Base-by-base conservation (phyloP, 2,888 invertebrate species). In the Parnassius apollo region DNA sequence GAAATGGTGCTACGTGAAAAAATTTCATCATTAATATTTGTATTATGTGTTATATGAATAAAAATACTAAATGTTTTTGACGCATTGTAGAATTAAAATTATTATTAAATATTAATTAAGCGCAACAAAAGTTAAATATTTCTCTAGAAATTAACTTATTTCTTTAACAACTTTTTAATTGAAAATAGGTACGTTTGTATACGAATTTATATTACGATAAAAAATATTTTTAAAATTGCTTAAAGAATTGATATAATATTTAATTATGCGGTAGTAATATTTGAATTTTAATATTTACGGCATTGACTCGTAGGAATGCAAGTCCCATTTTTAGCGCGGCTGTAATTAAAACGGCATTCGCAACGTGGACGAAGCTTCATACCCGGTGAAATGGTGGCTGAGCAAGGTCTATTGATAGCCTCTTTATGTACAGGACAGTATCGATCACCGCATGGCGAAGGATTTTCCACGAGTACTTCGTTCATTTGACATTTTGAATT, bases 1-100 rank as follows among this genome's bases (percentile, higher is more conserved):
- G 62, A 59, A 81, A 75, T 1, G 78, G 69, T 35, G 79, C 83
- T 82, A 71, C 35, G 7, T 35, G 4, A 35, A 35, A 35, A 25
- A 35, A 35, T 7, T 35, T 0, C 35, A 35, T 35, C 35, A 35
- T 35, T 7, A 35, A 35, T 25, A 4, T 25, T 25, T 25, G 0
- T 35, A 35, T 35, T 35, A 35, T 35, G 35, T 35, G 7, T 7
- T 7, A 35, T 7, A 35, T 7, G 7, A 35, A 12, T 42, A 9
- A 54, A 42, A 42, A 9, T 10, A 9, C 18, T 18, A 42, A 55
- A 44, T 35, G 2, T 12, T 9, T 18, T 18, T 50, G 9, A 18
- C 22, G 1, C 11, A 50, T 35, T 35, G 7, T 2, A 50, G 22
- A 50, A n/a, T 13, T 13, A n/a, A 12, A 13, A 13, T 18, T 50